phyloP scores from a whole-genome alignment of 2,797 vertebrate species.

The Cephalopachus bancanus region DNA sequence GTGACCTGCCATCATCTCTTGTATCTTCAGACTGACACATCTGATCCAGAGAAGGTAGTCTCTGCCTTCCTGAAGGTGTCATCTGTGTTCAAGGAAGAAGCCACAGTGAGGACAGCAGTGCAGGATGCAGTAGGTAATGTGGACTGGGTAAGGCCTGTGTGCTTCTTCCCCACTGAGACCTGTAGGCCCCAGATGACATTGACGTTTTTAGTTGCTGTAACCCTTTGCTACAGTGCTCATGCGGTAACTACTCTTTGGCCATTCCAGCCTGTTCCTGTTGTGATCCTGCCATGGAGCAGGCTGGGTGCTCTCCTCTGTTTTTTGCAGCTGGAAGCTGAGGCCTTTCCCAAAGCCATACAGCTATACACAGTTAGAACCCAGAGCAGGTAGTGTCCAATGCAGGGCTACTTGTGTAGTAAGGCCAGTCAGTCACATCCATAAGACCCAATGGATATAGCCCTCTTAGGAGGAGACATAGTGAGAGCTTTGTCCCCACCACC shows the following conservation, averaged over 20 bases:
- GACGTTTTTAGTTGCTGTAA: rapidly evolving
- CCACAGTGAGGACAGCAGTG: slow-evolving; percentile 90
- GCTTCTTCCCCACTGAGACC: neutral
- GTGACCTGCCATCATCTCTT: neutral
- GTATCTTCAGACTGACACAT: slow-evolving; percentile 92
- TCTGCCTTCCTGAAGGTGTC: slow-evolving; percentile 95
- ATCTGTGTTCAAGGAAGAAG: slow-evolving; percentile 96
- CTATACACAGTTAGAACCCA: neutral
- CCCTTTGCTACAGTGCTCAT: rapidly evolving
- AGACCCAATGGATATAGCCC: rapidly evolving
- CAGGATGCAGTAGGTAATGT: slow-evolving; percentile 89
- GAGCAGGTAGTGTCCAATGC: neutral
- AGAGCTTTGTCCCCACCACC: neutral
- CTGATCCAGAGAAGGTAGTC: slow-evolving; percentile 93
- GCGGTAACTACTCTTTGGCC: rapidly evolving
- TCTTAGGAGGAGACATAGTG: neutral
- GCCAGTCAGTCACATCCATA: neutral
- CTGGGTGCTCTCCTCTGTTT: neutral
- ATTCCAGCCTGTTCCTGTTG: rapidly evolving
- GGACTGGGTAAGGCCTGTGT: rapidly evolving
- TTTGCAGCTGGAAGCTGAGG: neutral
- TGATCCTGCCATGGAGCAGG: rapidly evolving
- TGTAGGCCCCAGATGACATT: neutral
- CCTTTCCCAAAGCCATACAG: neutral
- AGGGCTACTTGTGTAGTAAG: neutral